Evolutionary conservation across 2,888 invertebrate species (phyloP), one percentile per base, ranked within the genome.

Genomic region (Neoscelio sp.): DNA sequence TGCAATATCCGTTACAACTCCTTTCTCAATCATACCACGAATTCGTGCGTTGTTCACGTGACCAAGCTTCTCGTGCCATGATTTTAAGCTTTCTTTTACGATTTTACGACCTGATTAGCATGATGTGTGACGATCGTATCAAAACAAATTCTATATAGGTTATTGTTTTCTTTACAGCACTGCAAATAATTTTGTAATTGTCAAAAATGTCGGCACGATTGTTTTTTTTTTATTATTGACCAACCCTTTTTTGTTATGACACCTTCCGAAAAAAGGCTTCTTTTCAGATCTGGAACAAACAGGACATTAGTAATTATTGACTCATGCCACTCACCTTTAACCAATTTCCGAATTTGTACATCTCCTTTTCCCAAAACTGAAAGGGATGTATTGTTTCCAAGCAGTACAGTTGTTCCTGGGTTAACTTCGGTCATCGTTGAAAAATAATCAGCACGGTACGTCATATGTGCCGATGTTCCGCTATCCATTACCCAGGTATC

Each of bases 401-500:
- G 48, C 18, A 46, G 17, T n/a, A 65, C 74, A 3, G 28, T 23
- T 15, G 52, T 33, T 3, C 33, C 52, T 13, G 7, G 10, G n/a
- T 12, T 38, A n/a, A 26, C 28, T 5, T 52, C 46, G 10, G 28
- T 42, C 12, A 73, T 8, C 7, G 13, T 28, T 4, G 58, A 50
- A 38, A 73, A 78, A n/a, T 18, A 70, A 12, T 76, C 50, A 26
- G 18, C 50, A 6, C 38, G 42, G 40, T 58, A 65, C 26, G 70
- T 64, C 77, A 80, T 80, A 48, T 73, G 76, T 12, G 62, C 67
- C 7, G 77, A 77, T 12, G 77, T 65, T 12, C 80, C 71, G 44
- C 80, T 75, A 18, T 73, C 78, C 54, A 68, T 62, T 13, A 58
- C 64, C 74, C 74, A 78, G 5, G 6, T 26, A 42, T 76, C 76